A percentile compares a stretch with the other conserved stretches of the same genome.
Conservation (phyloP, 1,140 invertebrate species). For the Penaeus japonicus region DNA sequence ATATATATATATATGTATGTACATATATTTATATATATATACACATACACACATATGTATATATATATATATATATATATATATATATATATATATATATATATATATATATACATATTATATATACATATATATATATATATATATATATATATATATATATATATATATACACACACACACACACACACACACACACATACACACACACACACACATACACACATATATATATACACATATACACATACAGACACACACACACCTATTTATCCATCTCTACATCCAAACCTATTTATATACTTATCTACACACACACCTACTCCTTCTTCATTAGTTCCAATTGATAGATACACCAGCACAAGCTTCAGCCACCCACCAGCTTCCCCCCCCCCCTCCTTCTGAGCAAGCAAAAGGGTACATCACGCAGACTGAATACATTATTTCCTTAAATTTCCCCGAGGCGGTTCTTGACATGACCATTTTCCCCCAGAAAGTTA, state of each 20-base stretch:
- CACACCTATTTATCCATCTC: not conserved
- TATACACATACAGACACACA: not conserved
- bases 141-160: slow-evolving; percentile 9
- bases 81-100: slow-evolving; percentile 28
- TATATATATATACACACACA: slow-evolving; percentile 15
- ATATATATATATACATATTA: slow-evolving; percentile 22
- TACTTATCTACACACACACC: not conserved
- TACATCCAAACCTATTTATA: not conserved
- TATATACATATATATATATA: slow-evolving; percentile 23
- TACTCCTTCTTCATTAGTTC: not conserved
- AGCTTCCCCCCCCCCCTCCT: too few species aligned
- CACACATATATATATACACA: not conserved
- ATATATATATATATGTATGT: slow-evolving; percentile 19
- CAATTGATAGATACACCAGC: not conserved
- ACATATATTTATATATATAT: slow-evolving; percentile 25
- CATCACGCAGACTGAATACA: too few species aligned
- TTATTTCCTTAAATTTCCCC: too few species aligned
- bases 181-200: not conserved
- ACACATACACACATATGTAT: slow-evolving; percentile 3
- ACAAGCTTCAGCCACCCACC: too few species aligned
- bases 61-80: slow-evolving; percentile 32
- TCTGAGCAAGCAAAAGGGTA: too few species aligned
- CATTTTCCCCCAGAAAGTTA: too few species aligned
- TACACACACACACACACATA: slow-evolving; percentile 3
- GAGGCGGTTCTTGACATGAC: too few species aligned